Conservation (phyloP, 2,797 vertebrate species). For the Semotilus atromaculatus region DNA sequence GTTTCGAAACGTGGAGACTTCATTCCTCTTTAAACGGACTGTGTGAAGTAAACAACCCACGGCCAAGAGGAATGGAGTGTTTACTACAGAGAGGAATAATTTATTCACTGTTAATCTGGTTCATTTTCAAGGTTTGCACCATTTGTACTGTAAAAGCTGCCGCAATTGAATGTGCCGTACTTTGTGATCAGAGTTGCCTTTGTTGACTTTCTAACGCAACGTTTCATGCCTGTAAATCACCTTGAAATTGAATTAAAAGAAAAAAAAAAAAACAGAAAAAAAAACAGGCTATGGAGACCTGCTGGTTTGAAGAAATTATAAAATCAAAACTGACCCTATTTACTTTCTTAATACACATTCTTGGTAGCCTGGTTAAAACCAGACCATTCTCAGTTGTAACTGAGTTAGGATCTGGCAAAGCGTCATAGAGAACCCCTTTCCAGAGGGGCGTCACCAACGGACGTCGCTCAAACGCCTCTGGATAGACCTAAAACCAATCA, state of each 20-base stretch:
- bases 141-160: slow-evolving; percentile 47
- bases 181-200: slow-evolving; percentile 68
- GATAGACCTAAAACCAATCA: too few relatives aligned
- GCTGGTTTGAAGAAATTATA: background rate
- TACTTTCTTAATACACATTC: background rate
- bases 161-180: slow-evolving; percentile 58
- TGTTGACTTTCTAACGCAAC: slow-evolving; percentile 61
- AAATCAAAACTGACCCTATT: background rate
- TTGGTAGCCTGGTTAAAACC: too few relatives aligned
- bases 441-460: too few relatives aligned
- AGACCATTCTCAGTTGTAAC: too few relatives aligned
- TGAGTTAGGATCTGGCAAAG: too few relatives aligned
- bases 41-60: slow-evolving; percentile 32
- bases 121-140: slow-evolving; percentile 58
- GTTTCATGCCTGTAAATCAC: slow-evolving; percentile 65
- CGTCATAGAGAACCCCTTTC: too few relatives aligned
- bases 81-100: slow-evolving; percentile 53
- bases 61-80: background rate
- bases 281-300: background rate
- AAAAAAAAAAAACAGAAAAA: slow-evolving; percentile 39
- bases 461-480: too few relatives aligned
- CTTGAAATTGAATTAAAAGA: slow-evolving; percentile 69
- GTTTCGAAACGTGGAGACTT: background rate
- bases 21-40: slow-evolving; percentile 17
- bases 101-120: slow-evolving; percentile 66